Conservation (phyloP, 2,113 vertebrate species). For the Bambusicola thoracicus region DNA sequence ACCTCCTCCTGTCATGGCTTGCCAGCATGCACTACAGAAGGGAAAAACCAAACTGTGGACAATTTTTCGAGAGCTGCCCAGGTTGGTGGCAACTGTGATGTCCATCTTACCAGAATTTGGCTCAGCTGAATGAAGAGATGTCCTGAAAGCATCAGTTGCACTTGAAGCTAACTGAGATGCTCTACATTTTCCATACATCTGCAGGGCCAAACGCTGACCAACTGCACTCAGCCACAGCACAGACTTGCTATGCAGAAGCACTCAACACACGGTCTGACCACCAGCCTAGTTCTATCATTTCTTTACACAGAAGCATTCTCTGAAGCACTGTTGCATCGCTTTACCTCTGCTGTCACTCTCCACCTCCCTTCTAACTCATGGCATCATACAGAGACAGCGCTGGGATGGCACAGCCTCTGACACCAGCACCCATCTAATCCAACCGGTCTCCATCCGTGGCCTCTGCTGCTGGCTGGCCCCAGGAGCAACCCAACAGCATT, state of each 20-base stretch:
- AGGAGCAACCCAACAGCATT: neutral
- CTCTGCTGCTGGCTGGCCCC: neutral
- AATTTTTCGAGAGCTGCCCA: neutral
- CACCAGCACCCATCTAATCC: neutral
- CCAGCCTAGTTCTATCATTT: neutral
- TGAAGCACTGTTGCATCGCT: neutral
- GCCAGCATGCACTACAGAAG: neutral
- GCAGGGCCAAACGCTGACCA: neutral
- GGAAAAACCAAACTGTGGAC: neutral
- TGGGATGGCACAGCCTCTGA: neutral
- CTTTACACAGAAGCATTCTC: neutral
- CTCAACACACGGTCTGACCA: neutral
- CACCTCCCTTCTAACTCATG: neutral
- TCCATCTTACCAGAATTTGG: neutral
- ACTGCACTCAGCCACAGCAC: neutral
- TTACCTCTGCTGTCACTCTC: neutral
- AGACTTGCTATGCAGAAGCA: neutral
- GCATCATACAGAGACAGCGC: fast-evolving
- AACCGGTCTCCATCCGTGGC: neutral
- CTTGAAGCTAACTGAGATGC: neutral
- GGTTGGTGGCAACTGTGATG: neutral
- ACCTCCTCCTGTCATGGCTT: neutral
- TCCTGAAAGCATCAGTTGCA: neutral
- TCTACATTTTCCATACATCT: neutral
- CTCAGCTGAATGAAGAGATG: neutral